phyloP scores from a whole-genome alignment of 1,140 invertebrate species.

The Geopemphigus sp. region DNA sequence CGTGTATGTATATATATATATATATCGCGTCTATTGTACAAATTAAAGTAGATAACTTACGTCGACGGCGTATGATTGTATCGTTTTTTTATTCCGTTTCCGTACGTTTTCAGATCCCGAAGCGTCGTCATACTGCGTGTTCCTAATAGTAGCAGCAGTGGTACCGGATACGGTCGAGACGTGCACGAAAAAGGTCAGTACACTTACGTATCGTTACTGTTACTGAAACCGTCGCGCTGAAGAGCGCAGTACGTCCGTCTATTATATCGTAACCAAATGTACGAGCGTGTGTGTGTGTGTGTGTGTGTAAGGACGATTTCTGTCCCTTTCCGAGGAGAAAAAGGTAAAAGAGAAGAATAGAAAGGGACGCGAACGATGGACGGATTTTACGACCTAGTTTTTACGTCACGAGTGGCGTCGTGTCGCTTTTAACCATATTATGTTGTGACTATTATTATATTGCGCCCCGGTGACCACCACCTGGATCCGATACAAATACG shows the following conservation, averaged over 20 bases:
- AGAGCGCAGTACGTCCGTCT: too few species aligned
- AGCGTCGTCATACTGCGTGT: background rate
- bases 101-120: constrained; percentile 16
- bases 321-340: background rate
- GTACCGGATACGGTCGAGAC: too few species aligned
- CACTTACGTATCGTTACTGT: constrained; percentile 16
- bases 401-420: background rate
- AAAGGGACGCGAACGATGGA: background rate
- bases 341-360: constrained; percentile 20
- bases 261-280: too few species aligned
- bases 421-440: constrained; percentile 3
- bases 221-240: background rate
- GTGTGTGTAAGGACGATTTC: background rate
- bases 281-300: background rate
- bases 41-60: too few species aligned
- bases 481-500: constrained; percentile 9
- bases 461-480: background rate
- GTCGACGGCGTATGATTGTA: background rate
- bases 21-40: too few species aligned
- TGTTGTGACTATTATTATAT: background rate
- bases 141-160: too few species aligned
- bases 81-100: too few species aligned
- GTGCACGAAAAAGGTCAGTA: constrained; percentile 38
- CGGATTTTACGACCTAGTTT: constrained; percentile 43
- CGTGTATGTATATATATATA: too few species aligned